Evolutionary conservation across 2,797 vertebrate species (phyloP), one percentile per base, ranked within the genome.

Genomic region (Sebastolobus altivelis): DNA sequence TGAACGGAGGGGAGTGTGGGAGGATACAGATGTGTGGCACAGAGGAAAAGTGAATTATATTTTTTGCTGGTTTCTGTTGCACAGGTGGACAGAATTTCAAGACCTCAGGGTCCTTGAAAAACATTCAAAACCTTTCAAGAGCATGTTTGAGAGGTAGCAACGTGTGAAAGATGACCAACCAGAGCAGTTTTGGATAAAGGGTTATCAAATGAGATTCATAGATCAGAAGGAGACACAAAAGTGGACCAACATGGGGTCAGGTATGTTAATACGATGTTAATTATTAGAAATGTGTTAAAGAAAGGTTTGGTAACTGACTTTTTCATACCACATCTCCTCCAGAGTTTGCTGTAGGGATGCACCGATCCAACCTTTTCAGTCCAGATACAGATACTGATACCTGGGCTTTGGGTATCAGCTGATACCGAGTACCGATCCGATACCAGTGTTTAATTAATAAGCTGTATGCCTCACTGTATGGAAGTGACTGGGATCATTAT

Each of bases 21-120:
- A 79, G 80, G 81, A 79, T 81, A 77, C 76, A 82, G 80, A 79
- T 84, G 79, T 72, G 65, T 72, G 65, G 43, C 60, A 31, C 43
- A 4, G 49, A 60, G 40, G 77, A 55, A 38, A 63, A 29, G 27
- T 78, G 59, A 69, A 68, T 78, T 65, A 46, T 38, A 49, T 68
- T 87, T 81, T 68, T 79, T 76, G 60, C 31, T 65, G 7, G 54
- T 77, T 68, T 82, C 67, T 68, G 65, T 69, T 65, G 55, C 76
- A 75, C 70, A 71, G 66, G 65, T 80, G 72, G 77, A 76, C 7
- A 9, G 72, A 33, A 63, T 82, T 78, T 68, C 46, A 29, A 65
- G 54, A 58, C 22, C 6, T 2, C 70, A 29, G 43, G 38, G 62
- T 63, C 29, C 49, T 76, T 60, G 56, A 75, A 60, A 70, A 54